These are phyloP conservation scores for Melikaiella ostensackeni DNA, from an alignment of 2,888 invertebrate species.

Conservation along the genomic window DNA sequence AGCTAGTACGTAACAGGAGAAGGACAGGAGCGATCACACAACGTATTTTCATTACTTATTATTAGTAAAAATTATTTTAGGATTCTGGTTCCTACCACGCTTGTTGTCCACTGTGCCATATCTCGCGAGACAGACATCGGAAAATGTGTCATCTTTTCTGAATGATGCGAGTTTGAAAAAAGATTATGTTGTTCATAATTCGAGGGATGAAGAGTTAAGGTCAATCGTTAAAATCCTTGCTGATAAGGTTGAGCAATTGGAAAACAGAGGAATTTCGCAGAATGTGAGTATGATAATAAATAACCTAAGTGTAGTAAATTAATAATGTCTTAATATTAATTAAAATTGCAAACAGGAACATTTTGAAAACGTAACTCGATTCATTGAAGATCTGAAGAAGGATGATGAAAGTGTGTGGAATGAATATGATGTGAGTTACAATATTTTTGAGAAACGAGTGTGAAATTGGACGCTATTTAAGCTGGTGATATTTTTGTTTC, in stretches of 20 bases:
- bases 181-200: slow-evolving; percentile 15
- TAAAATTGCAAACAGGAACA: slow-evolving; percentile 56
- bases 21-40: slow-evolving; percentile 48
- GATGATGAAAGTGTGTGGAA: slow-evolving; percentile 55
- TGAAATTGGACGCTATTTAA: slow-evolving; percentile 8
- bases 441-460: neutral
- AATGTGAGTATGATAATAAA: slow-evolving; percentile 43
- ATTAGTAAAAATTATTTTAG: slow-evolving; percentile 56
- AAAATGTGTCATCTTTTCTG: slow-evolving; percentile 16
- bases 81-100: slow-evolving; percentile 61
- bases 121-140: slow-evolving; percentile 13
- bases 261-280: slow-evolving; percentile 55
- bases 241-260: slow-evolving; percentile 63
- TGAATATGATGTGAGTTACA: slow-evolving; percentile 59
- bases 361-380: slow-evolving; percentile 57
- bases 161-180: neutral
- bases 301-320: neutral
- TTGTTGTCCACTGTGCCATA: slow-evolving; percentile 46
- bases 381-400: slow-evolving; percentile 55
- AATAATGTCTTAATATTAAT: slow-evolving; percentile 6
- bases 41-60: slow-evolving; percentile 23
- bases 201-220: slow-evolving; percentile 50
- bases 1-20: slow-evolving; percentile 63
- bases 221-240: slow-evolving; percentile 59
- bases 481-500: slow-evolving; percentile 33